phyloP scores from a whole-genome alignment of 2,888 invertebrate genomes.

The Diachrysia chrysitis region DNA sequence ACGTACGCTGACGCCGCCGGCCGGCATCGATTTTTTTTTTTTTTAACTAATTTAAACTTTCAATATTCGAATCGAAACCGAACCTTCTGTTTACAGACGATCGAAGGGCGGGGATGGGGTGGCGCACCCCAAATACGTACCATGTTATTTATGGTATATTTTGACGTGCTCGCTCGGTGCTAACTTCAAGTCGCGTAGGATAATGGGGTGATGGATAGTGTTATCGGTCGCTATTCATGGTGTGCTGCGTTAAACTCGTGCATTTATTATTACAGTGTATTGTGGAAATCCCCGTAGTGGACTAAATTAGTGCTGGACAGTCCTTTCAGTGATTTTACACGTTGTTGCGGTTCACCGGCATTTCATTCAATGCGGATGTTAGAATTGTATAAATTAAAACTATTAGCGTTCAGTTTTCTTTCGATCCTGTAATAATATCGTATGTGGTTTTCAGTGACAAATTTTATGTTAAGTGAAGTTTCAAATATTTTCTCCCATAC shows the following conservation, averaged over 20 bases:
- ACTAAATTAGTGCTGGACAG: conserved; percentile 61
- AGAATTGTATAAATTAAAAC: conserved; percentile 56
- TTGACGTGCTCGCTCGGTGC: conserved; percentile 85
- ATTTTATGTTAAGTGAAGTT: conserved; percentile 62
- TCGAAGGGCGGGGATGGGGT: conserved; percentile 74
- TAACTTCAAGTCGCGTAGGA: conserved; percentile 84
- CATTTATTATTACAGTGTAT: conserved; percentile 74
- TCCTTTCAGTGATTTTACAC: conserved; percentile 64
- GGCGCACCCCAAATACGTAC: conserved; percentile 78
- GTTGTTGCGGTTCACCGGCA: conserved; percentile 67
- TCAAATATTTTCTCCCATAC: conserved; percentile 14
- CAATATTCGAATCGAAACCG: conserved; percentile 68
- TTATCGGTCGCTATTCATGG: conserved; percentile 86
- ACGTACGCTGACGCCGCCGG: conserved; percentile 62
- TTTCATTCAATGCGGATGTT: conserved; percentile 69
- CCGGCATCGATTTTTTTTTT: conserved; percentile 71
- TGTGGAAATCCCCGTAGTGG: conserved; percentile 75
- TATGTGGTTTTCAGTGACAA: conserved; percentile 53
- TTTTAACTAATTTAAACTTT: conserved; percentile 62
- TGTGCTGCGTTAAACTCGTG: conserved; percentile 78
- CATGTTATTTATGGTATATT: conserved; percentile 88
- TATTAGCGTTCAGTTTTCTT: conserved; percentile 43
- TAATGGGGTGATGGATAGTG: conserved; percentile 89
- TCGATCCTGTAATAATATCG: conserved; percentile 48
- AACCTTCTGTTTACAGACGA: conserved; percentile 69